Base-by-base conservation (phyloP, 2,113 vertebrate genomes). In the Cryptotis parvus region DNA sequence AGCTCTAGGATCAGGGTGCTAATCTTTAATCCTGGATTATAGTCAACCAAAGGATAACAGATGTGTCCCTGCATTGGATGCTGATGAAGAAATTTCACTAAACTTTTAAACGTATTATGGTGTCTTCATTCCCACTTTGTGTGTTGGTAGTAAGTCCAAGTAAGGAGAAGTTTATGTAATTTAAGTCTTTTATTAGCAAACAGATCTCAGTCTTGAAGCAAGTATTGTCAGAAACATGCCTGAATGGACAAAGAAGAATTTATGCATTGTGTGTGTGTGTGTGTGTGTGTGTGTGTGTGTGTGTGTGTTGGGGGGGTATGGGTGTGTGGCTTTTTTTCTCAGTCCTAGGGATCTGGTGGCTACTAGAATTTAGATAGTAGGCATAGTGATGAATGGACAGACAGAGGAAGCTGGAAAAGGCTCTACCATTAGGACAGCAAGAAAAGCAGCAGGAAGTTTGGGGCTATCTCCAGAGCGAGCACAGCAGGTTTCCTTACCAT, bases 21-120 rank as follows among this genome's bases (percentile, higher is more conserved):
- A 68, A 94, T 88, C 91, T 80, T 75, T 92, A 93, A 93, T 92
- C 94, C 83, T 85, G 75, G 83, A 84, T 92, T 87, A 76, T 27
- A 92, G 73, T 77, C 65, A 78, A 43, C 74, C 90, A 75, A 26
- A 87, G 78, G 74, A 55, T 70, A 84, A 49, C 79, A 95, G 91
- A 79, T 76, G 61, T 83, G n/a, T 58, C 61, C 75, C 80, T 86
- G 52, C 39, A 37, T 87, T 91, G 85, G 75, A 29, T 77, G 81
- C 5, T 84, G 69, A 81, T 0, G 15, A 81, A 45, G 39, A 87
- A 93, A 88, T 69, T 80, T 91, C 33, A 84, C 73, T 90, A 45
- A n/a, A 66, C 73, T 93, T 91, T 31, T 0, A 16, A 72, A 75
- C 83, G 70, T 27, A 20, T 87, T 84, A 83, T 49, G 33, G 39